phyloP scores from a whole-genome alignment of 1,140 invertebrate genomes.

The Dreissena polymorpha region DNA sequence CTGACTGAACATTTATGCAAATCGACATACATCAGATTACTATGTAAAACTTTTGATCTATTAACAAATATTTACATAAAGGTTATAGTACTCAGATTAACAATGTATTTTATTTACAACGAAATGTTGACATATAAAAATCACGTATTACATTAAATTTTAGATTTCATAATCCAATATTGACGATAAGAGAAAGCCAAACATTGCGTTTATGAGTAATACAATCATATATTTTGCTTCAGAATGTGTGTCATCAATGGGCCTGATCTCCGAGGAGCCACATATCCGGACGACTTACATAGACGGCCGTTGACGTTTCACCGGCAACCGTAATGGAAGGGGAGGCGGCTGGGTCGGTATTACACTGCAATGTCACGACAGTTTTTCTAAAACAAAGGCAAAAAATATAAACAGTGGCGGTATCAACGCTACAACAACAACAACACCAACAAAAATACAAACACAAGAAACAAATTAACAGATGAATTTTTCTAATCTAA shows the following conservation, averaged over 20 bases:
- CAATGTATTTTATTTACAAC: neutral
- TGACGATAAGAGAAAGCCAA: neutral
- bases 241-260: neutral
- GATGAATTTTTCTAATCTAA: neutral
- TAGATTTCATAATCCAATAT: neutral
- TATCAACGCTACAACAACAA: neutral
- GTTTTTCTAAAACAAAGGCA: slow-evolving; percentile 14
- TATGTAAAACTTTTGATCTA: slow-evolving; percentile 5
- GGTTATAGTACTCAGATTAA: neutral
- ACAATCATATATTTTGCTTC: neutral
- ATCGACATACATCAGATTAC: neutral
- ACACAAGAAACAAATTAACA: neutral
- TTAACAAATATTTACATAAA: slow-evolving; percentile 2
- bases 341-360: neutral
- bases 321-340: slow-evolving; percentile 19
- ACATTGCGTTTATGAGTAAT: neutral
- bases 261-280: neutral
- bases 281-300: slow-evolving; percentile 16
- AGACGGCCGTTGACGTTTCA: slow-evolving; percentile 1
- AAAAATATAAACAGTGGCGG: neutral
- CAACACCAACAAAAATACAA: neutral
- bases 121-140: neutral
- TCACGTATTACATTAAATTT: neutral
- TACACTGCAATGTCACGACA: slow-evolving; percentile 19
- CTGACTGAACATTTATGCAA: neutral